Conservation (phyloP, 2,797 vertebrate genomes). For the Falco columbarius region DNA sequence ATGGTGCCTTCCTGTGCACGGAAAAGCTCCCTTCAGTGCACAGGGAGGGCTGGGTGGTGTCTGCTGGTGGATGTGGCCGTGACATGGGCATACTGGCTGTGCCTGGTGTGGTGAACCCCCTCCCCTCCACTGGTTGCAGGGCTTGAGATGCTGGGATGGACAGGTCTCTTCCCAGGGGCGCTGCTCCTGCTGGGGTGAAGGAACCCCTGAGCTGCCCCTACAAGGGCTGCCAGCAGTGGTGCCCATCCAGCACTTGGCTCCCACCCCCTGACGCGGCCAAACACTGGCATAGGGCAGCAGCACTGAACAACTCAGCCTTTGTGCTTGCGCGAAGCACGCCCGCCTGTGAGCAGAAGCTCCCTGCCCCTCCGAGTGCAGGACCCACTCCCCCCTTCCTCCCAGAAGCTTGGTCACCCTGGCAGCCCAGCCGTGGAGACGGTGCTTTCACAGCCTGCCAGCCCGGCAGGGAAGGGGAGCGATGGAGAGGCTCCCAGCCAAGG, state of each 20-base stretch:
- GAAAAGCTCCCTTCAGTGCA: accelerated
- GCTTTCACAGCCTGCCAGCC: slow-evolving; percentile 59
- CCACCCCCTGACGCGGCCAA: background rate
- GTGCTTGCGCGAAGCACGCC: background rate
- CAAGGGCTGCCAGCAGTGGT: background rate
- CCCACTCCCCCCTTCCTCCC: background rate
- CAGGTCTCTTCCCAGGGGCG: background rate
- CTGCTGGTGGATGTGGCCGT: background rate
- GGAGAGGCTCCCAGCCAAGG: background rate
- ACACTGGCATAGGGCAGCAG: slow-evolving; percentile 44
- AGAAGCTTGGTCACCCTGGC: slow-evolving; percentile 42
- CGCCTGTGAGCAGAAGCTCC: background rate
- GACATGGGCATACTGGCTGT: background rate
- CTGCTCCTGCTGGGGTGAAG: background rate
- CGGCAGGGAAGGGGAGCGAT: background rate
- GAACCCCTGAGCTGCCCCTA: background rate
- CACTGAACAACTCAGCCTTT: slow-evolving; percentile 59
- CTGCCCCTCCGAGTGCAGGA: background rate
- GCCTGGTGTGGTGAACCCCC: background rate
- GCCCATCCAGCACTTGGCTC: background rate
- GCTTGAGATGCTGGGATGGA: background rate
- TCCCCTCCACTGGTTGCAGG: background rate
- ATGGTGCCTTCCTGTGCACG: background rate
- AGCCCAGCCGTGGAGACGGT: slow-evolving; percentile 13
- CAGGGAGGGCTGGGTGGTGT: background rate